These are phyloP conservation scores for Atractosteus spatula DNA, from an alignment of 2,113 vertebrate species.

Conservation along the genomic window DNA sequence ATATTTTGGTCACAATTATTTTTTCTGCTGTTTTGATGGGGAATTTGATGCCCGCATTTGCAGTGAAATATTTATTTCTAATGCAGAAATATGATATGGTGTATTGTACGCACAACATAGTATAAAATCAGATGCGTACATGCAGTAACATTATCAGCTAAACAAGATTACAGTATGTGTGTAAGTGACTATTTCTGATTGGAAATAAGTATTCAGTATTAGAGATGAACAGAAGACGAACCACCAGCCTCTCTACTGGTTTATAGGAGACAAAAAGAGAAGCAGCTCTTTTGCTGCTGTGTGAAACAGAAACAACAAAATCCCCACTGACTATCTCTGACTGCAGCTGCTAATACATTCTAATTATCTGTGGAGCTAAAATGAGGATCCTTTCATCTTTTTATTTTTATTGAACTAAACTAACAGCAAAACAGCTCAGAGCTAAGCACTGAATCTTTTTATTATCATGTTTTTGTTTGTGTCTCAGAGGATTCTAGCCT, in stretches of 20 bases:
- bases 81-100: neutral
- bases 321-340: neutral
- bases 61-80: neutral
- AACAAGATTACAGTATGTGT: no score
- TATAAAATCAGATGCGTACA: no score
- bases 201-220: no score
- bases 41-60: neutral
- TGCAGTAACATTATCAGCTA: no score
- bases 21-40: neutral
- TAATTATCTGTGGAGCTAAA: neutral
- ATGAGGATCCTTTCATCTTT: slow-evolving; percentile 1
- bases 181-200: no score
- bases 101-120: no score
- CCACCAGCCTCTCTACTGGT: no score
- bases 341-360: slow-evolving; percentile 1
- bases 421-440: neutral
- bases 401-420: slow-evolving; percentile 1
- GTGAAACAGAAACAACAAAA: neutral
- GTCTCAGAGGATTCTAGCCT: no score
- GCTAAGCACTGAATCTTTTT: neutral
- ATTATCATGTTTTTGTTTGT: neutral
- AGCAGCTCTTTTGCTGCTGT: neutral
- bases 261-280: no score
- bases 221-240: no score
- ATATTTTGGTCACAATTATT: neutral